Evolutionary conservation across 2,113 vertebrate genomes (phyloP), one percentile per base, ranked within the genome.

Genomic region (Amblyornis subalaris): DNA sequence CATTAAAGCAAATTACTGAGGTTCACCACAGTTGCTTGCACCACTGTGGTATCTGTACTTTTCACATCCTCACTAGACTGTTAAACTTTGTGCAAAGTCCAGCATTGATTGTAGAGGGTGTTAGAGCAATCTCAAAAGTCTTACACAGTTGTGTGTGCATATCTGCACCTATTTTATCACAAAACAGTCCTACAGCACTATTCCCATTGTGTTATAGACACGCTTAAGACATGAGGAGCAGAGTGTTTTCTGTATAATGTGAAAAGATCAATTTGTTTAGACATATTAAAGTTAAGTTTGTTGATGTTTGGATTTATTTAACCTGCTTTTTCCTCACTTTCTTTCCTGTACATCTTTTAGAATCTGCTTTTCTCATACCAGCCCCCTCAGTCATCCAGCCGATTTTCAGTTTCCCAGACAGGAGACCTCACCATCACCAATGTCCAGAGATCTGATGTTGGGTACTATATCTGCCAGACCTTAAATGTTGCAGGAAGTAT

Each of bases 401-500:
- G 99, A 5, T 99, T 99, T 88, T 99, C 99, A 10, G 99, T 99
- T n/a, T 99, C 99, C 75, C 99, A 99, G 96, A 99, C 98, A 9
- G 99, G 99, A 18, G 99, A 99, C 92, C 98, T 99, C 95, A 99
- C 99, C 77, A 99, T 99, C 97, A 99, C 98, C 16, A 99, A 98
- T 10, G 98, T 99, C 66, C 99, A 99, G 95, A 97, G 99, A 85
- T 99, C 99, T 62, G 99, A 99, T 88, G 97, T 98, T 86, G 99
- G 99, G 6, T 99, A 99, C 94, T 99, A 99, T 80, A 99, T 99
- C 97, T 99, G 99, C 97, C 99, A 99, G 98, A 99, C 99, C 60
- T 98, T 99, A 89, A 99, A 99, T 97, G 99, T 99, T 67, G 99
- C 99, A 5, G 99, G 99, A 95, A 99, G 99, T 78, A 99, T 99